These are phyloP conservation scores for Zoanthus solanderi DNA, from an alignment of 92 coral and sea anemone genomes.

Conservation along the genomic window DNA sequence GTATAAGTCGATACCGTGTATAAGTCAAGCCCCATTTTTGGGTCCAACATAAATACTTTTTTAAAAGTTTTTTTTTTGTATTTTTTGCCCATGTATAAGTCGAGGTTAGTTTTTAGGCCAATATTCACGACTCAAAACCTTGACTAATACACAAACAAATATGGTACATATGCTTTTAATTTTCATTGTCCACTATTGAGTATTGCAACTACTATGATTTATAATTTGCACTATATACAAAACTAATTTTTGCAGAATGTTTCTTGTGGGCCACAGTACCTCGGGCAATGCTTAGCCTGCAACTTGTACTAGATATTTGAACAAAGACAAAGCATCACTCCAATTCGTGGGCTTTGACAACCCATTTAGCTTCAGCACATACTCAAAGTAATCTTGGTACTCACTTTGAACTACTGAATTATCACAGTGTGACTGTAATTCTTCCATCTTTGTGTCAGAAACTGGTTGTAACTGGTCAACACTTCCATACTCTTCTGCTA, in stretches of 20 bases:
- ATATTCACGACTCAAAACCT: no score
- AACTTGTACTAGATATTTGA: neutral
- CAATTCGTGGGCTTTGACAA: conserved; percentile 13
- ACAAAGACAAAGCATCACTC: conserved; percentile 19
- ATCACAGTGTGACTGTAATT: neutral
- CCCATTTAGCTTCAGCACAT: conserved; percentile 5
- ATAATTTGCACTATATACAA: neutral
- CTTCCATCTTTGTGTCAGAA: conserved; percentile 18
- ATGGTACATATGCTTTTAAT: neutral
- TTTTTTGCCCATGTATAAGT: neutral
- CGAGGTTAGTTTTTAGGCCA: neutral
- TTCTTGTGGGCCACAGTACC: neutral
- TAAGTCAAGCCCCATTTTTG: neutral
- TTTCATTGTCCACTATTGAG: neutral
- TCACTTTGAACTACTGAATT: conserved; percentile 15
- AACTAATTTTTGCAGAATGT: neutral
- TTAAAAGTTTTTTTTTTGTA: neutral
- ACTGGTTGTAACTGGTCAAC: conserved; percentile 56
- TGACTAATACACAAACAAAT: neutral
- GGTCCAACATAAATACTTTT: neutral
- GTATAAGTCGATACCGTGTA: neutral
- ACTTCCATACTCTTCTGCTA: conserved; percentile 13
- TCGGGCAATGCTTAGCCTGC: conserved; percentile 3
- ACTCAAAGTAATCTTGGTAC: conserved; percentile 30
- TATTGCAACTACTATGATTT: neutral